phyloP scores from a whole-genome alignment of 1,140 invertebrate species.

The Babylonia areolata region DNA sequence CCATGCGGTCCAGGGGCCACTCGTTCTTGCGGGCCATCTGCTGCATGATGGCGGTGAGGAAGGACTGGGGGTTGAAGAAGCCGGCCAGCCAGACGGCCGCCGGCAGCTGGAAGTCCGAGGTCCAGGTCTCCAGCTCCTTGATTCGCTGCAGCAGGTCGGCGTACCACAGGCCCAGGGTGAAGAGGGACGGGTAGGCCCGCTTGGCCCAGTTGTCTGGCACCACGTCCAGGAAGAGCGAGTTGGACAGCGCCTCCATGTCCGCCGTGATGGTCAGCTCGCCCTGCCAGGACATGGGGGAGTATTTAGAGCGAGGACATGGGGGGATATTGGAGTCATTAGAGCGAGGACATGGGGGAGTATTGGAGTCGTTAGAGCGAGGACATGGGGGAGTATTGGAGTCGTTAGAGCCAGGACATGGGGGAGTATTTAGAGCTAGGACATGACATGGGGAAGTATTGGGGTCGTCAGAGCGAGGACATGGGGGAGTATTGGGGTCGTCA shows the following conservation, averaged over 20 bases:
- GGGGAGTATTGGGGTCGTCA: too few relatives aligned
- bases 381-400: too few relatives aligned
- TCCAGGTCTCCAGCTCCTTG: conserved; percentile 95
- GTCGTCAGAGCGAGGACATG: too few relatives aligned
- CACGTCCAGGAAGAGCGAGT: conserved; percentile 90
- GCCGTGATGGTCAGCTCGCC: not conserved
- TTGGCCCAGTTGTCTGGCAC: conserved; percentile 91
- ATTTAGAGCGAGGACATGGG: too few relatives aligned
- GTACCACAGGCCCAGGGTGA: conserved; percentile 94
- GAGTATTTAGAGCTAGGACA: too few relatives aligned
- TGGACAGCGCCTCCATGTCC: not conserved
- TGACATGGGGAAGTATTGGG: too few relatives aligned
- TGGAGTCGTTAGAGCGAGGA: too few relatives aligned
- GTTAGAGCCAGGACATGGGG: too few relatives aligned
- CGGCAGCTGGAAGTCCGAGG: conserved; percentile 95
- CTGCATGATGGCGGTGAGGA: conserved; percentile 98
- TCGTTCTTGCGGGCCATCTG: conserved; percentile 84
- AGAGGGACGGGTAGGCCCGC: conserved; percentile 93
- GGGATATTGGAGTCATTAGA: too few relatives aligned
- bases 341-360: too few relatives aligned
- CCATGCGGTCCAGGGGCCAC: conserved; percentile 97
- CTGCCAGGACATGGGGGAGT: not conserved
- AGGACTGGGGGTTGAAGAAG: conserved; percentile 97
- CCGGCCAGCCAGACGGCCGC: conserved; percentile 96
- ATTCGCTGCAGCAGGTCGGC: conserved; percentile 91